These are phyloP conservation scores for Planiliza haematocheilus DNA, from an alignment of 2,113 vertebrate genomes.

Conservation along the genomic window DNA sequence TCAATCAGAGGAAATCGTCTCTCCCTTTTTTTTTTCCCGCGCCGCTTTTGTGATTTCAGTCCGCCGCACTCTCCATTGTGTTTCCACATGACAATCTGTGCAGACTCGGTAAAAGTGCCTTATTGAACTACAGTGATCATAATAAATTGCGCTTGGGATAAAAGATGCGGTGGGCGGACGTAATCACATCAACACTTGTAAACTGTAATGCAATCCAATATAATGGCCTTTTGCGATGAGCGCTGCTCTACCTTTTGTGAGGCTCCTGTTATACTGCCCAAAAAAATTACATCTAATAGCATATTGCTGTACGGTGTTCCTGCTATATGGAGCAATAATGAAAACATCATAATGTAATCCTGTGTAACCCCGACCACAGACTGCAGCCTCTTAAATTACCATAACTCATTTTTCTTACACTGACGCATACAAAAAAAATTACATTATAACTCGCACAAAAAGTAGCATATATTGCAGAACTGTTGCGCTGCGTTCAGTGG, in stretches of 20 bases:
- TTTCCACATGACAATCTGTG: neutral
- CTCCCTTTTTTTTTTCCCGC: neutral
- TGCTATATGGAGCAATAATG: constrained; percentile 25
- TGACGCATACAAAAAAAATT: constrained; percentile 28
- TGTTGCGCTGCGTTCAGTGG: constrained; percentile 30
- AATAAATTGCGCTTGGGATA: constrained; percentile 10
- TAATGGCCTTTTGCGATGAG: constrained; percentile 4
- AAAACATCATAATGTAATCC: constrained; percentile 31
- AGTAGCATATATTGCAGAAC: constrained; percentile 8
- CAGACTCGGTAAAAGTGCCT: constrained; percentile 12
- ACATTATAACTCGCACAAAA: constrained; percentile 6
- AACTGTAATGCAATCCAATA: constrained; percentile 18
- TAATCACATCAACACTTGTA: constrained; percentile 10
- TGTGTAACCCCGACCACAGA: neutral
- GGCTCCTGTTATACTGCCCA: constrained; percentile 20
- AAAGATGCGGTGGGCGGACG: neutral
- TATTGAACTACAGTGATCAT: constrained; percentile 11
- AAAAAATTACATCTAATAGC: neutral
- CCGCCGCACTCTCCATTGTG: too few relatives aligned
- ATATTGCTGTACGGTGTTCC: constrained; percentile 12
- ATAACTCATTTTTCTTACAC: constrained; percentile 13
- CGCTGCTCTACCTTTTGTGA: neutral
- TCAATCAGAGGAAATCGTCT: neutral
- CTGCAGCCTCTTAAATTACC: constrained; percentile 31
- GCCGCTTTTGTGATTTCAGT: constrained; percentile 3